Evolutionary conservation across 2,888 invertebrate species (phyloP), one percentile per base, ranked within the genome.

Genomic region (Drosophila diplacantha): DNA sequence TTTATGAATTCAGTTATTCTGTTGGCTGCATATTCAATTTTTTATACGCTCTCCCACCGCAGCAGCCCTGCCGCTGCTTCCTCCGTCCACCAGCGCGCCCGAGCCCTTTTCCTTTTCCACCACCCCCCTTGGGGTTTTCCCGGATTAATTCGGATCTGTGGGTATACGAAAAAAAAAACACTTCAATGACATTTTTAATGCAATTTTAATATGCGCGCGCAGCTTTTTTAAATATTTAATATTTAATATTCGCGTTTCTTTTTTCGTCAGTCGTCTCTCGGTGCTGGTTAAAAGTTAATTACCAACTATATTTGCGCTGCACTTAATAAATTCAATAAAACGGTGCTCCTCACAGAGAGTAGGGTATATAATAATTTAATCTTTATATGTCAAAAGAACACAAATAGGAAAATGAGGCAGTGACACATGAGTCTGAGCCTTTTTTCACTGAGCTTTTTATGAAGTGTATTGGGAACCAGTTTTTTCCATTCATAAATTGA

Each of bases 201-300:
- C 73, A 78, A 78, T 80, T 81, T 80, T 73, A 78, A 81, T 78
- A 78, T 83, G 80, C 83, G 73, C 75, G 73, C 81, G 75, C 73
- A 81, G 77, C 79, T 80, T 78, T 70, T 82, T 83, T 69, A 73
- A 83, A 75, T 81, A 73, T 82, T 80, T 60, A 82, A 73, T 60
- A 74, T 69, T 43, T 12, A 20, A 16, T 7, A 14, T 37, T 43
- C 3, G 5, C 50, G 52, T 57, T 11, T 6, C 12, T 37, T 18
- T 64, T 46, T 54, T n/a, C 18, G 12, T 29, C n/a, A 12, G 32
- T 14, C 20, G 31, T 16, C 50, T 37, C 37, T 38, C 35, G 29
- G 37, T 51, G 51, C 20, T 31, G 37, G 59, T 57, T 53, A 46
- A 66, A 80, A 75, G 63, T 75, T 71, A 80, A 75, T 75, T 74